These are phyloP conservation scores for Drosophila takahashii DNA, from an alignment of 1,140 invertebrate genomes.

Conservation along the genomic window DNA sequence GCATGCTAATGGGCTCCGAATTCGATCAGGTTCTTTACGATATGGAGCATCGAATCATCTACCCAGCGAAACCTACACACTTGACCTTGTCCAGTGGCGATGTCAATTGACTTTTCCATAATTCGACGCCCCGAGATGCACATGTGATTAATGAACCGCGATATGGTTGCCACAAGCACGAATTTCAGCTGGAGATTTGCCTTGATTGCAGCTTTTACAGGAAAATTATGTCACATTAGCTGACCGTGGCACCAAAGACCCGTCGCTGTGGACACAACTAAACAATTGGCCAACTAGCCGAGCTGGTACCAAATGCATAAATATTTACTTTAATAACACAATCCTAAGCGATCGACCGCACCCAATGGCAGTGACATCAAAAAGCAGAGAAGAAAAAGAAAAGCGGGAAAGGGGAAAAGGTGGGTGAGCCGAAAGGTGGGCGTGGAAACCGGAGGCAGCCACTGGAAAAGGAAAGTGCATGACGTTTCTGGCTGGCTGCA, in stretches of 20 bases:
- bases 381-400: conserved; percentile 22
- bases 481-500: conserved; percentile 35
- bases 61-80: conserved; percentile 27
- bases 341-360: conserved; percentile 43
- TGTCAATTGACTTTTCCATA: conserved; percentile 51
- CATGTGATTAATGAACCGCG: conserved; percentile 37
- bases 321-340: conserved; percentile 71
- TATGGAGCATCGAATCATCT: conserved; percentile 16
- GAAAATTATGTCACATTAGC: conserved; percentile 47
- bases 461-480: conserved; percentile 73
- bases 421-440: conserved; percentile 23
- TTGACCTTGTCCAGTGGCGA: conserved; percentile 38
- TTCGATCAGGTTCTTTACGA: conserved; percentile 28
- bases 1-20: conserved; percentile 46
- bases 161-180: conserved; percentile 7
- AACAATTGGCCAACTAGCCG: conserved; percentile 34
- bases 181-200: conserved; percentile 21
- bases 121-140: conserved; percentile 16
- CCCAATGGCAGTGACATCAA: conserved; percentile 39
- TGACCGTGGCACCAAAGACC: conserved; percentile 20
- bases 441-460: conserved; percentile 33
- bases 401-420: conserved; percentile 11
- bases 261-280: conserved; percentile 4
- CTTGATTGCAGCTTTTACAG: conserved; percentile 24
- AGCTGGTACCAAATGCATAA: conserved; percentile 45